Conservation (phyloP, 2,888 invertebrate species). For the Biston betularia region DNA sequence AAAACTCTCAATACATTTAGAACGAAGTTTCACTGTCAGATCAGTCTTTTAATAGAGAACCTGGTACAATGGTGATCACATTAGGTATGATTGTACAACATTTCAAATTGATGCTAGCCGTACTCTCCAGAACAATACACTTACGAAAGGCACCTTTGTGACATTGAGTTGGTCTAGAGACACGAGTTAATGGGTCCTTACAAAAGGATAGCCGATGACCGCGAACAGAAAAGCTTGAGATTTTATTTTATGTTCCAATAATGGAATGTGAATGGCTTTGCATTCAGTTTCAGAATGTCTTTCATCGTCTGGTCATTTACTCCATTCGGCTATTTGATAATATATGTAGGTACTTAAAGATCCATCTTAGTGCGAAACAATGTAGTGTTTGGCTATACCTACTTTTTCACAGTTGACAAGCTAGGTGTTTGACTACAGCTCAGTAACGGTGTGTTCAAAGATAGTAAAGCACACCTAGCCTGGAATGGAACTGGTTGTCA, state of each 20-base stretch:
- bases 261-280: slow-evolving; percentile 38
- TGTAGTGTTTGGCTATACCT: too few relatives aligned
- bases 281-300: slow-evolving; percentile 27
- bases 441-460: too few relatives aligned
- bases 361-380: too few relatives aligned
- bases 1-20: too few relatives aligned
- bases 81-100: background rate
- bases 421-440: too few relatives aligned
- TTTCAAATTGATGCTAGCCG: slow-evolving; percentile 7
- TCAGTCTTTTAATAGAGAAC: background rate
- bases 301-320: slow-evolving; percentile 7
- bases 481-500: too few relatives aligned
- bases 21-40: too few relatives aligned
- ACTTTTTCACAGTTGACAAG: too few relatives aligned
- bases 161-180: slow-evolving; percentile 29
- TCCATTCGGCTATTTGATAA: background rate
- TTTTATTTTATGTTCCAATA: slow-evolving; percentile 36
- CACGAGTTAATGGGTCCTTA: slow-evolving; percentile 36
- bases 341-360: background rate
- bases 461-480: too few relatives aligned
- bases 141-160: slow-evolving; percentile 40
- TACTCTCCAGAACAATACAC: slow-evolving; percentile 29
- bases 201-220: slow-evolving; percentile 39
- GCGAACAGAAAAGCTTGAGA: slow-evolving; percentile 38
- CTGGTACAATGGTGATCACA: background rate